Base-by-base conservation (phyloP, 2,113 vertebrate species). In the Sorex araneus region DNA sequence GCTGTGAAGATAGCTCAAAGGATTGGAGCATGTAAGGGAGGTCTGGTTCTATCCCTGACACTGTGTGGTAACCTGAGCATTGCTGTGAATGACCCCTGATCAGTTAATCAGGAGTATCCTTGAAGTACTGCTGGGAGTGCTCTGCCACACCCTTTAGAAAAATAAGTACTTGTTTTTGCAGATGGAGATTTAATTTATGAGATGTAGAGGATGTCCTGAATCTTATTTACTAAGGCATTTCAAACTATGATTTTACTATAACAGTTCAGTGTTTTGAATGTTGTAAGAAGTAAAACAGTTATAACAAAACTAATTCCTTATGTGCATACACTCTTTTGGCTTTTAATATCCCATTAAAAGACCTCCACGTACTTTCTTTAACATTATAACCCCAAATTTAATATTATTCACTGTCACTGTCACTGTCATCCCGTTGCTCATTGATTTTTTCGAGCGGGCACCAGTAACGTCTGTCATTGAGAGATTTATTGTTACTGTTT, bases 351-450 rank as follows among this genome's bases (percentile, higher is more conserved):
- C 21, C 79, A 70, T 75, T 82, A 85, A 90, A 57, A 83, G 69
- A 75, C 1, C n/a, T 43, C 57, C 18, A 6, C 6, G 74, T 21
- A 21, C 87, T 79, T 74, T 84, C 15, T 73, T 82, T 36, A 89
- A 90, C 88, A 64, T 36, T 66, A 25, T 91, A 89, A 92, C 6
- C 8, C 21, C 16, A 93, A 94, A 23, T 64, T 82, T 43, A 89
- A 73, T 70, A 88, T 63, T 84, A 32, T 87, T 45, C n/a, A n/a
- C n/a, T n/a, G n/a, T n/a, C n/a, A n/a, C n/a, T n/a, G n/a, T n/a
- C n/a, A n/a, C n/a, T n/a, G n/a, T n/a, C n/a, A n/a, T n/a, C n/a
- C n/a, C n/a, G n/a, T n/a, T n/a, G n/a, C n/a, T n/a, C n/a, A n/a
- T n/a, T n/a, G n/a, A n/a, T n/a, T n/a, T n/a, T n/a, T n/a, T n/a